Conservation (phyloP, 2,797 vertebrate species). For the Tapera naevia region DNA sequence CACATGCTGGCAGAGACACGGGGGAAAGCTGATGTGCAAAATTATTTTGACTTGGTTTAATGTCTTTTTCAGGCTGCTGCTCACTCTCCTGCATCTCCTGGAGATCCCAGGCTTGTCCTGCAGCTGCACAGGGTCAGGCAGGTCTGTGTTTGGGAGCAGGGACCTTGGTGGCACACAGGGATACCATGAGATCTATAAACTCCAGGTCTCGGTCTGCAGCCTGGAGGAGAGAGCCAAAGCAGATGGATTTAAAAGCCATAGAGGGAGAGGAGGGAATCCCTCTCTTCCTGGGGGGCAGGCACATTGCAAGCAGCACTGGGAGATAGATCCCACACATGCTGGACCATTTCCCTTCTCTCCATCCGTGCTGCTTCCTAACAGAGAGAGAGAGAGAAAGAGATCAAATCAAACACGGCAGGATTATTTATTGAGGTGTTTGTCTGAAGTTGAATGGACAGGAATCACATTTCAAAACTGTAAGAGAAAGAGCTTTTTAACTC, state of each 20-base stretch:
- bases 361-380: neutral
- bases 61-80: neutral
- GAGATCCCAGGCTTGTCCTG: accelerated
- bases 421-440: constrained; percentile 20
- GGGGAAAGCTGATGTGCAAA: neutral
- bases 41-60: neutral
- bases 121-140: neutral
- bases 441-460: constrained; percentile 38
- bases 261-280: neutral
- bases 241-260: neutral
- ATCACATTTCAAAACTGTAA: constrained; percentile 4
- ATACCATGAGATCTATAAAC: accelerated
- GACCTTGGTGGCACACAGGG: neutral
- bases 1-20: neutral
- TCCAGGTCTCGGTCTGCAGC: neutral
- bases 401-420: neutral
- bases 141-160: neutral
- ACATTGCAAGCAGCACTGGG: neutral
- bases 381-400: neutral
- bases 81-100: neutral
- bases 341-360: neutral
- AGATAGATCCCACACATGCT: neutral
- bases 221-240: neutral
- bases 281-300: neutral
- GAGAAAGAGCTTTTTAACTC: constrained; percentile 25